Base-by-base conservation (phyloP, 2,888 invertebrate genomes). In the Synanthedon formicaeformis region DNA sequence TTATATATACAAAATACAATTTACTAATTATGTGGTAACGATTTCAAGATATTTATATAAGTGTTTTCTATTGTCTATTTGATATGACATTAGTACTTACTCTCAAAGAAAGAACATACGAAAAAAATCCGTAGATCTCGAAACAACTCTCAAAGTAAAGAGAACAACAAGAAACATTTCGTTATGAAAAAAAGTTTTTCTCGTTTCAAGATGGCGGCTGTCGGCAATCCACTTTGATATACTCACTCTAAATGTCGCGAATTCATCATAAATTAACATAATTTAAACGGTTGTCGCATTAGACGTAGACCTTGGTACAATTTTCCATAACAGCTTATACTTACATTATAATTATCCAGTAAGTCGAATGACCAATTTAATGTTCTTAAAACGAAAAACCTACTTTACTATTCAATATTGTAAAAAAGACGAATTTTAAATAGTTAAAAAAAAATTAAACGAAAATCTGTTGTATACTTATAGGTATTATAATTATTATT, bases 221-320 rank as follows among this genome's bases (percentile, higher is more conserved):
- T n/a, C 45, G 45, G 45, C 45, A 14, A 13, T 45, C 45, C 45
- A 34, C 45, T 45, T 45, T 45, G 45, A 45, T 45, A 14, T 45
- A 45, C 45, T 45, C 34, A 45, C 45, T 45, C 13, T 45, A 45
- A 45, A 45, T 41, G 52, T 14, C 51, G 56, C 55, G 48, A 55
- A 55, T 50, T 53, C 41, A 48, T 48, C 52, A 54, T 57, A 57
- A 55, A 57, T 57, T 57, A 57, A 50, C 50, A 57, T 57, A 55
- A 50, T 53, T 56, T 53, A 53, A n/a, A 41, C 41, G 50, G 14
- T 41, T 45, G 53, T 12, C 52, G 48, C 51, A 40, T 50, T 52
- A 54, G 45, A 54, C 50, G 52, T 45, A 49, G 27, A 48, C 27
- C 51, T 50, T 45, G 45, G 14, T 45, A 45, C 45, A 14, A 45